These are phyloP conservation scores for Denticeps clupeoides DNA, from an alignment of 2,797 vertebrate species.

Conservation along the genomic window DNA sequence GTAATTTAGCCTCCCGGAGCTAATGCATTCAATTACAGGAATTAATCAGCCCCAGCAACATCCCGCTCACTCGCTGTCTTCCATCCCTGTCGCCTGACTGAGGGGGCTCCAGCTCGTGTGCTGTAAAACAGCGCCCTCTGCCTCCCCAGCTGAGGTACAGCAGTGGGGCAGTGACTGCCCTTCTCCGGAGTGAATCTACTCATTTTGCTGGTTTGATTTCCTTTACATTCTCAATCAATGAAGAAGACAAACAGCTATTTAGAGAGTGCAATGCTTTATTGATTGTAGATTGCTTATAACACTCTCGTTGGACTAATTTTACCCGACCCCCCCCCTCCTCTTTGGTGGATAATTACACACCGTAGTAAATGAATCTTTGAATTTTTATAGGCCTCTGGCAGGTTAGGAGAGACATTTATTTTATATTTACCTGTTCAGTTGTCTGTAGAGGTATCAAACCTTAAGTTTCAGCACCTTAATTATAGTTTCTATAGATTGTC, in stretches of 20 bases:
- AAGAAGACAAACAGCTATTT: constrained; percentile 59
- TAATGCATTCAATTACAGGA: constrained; percentile 57
- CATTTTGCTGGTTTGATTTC: constrained; percentile 49
- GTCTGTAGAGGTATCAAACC: too few relatives aligned
- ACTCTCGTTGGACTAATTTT: constrained; percentile 41
- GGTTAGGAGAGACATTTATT: too few relatives aligned
- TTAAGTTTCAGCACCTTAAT: too few relatives aligned
- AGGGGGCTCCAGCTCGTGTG: constrained; percentile 26
- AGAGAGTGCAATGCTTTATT: constrained; percentile 52
- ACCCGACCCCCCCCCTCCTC: constrained; percentile 21
- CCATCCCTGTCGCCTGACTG: constrained; percentile 30
- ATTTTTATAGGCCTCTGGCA: not conserved
- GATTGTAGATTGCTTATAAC: constrained; percentile 47
- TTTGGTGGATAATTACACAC: not conserved
- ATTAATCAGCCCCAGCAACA: constrained; percentile 54
- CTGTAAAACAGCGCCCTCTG: constrained; percentile 60
- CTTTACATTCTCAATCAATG: constrained; percentile 53
- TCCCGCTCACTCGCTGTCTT: constrained; percentile 32
- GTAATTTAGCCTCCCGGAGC: constrained; percentile 46
- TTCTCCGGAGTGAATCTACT: not conserved
- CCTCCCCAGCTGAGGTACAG: constrained; percentile 30
- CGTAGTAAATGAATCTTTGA: not conserved
- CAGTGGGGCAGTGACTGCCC: not conserved
- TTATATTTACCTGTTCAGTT: too few relatives aligned
- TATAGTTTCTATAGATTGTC: too few relatives aligned